Percentiles rank a stretch among this genome's conserved stretches.
phyloP scores from a whole-genome alignment of 2,113 vertebrate species.

The Corapipo altera region DNA sequence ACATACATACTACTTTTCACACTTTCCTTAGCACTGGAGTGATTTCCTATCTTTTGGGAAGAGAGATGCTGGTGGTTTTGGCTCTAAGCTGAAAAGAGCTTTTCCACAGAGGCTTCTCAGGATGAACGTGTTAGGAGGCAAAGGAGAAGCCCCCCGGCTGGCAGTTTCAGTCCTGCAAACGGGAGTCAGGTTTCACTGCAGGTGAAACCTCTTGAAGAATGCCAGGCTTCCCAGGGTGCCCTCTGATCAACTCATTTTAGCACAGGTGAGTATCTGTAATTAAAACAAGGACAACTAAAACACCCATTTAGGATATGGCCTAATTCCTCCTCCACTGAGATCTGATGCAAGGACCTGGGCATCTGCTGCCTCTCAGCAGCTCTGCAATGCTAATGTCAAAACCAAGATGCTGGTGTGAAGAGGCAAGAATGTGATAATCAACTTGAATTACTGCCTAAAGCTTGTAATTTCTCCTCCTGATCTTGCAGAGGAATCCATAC shows the following conservation, averaged over 20 bases:
- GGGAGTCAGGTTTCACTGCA: not conserved
- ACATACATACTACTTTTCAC: fast-evolving
- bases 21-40: not conserved
- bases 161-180: not conserved
- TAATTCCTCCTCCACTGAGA: not conserved
- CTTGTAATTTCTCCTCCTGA: not conserved
- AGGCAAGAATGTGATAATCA: not conserved
- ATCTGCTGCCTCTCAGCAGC: not conserved
- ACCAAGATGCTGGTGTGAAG: not conserved
- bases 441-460: not conserved
- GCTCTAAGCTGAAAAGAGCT: fast-evolving
- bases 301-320: not conserved
- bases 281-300: not conserved
- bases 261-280: not conserved
- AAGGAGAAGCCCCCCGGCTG: not conserved
- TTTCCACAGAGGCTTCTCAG: not conserved
- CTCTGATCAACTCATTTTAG: not conserved
- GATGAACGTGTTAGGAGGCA: fast-evolving
- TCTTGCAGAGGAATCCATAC: not conserved
- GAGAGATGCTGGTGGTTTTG: not conserved
- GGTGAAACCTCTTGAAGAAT: not conserved
- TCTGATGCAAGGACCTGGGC: not conserved
- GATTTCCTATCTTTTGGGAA: not conserved
- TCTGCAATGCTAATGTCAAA: not conserved
- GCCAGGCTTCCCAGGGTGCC: not conserved